phyloP scores from a whole-genome alignment of 2,113 vertebrate genomes.

The Labrus mixtus region DNA sequence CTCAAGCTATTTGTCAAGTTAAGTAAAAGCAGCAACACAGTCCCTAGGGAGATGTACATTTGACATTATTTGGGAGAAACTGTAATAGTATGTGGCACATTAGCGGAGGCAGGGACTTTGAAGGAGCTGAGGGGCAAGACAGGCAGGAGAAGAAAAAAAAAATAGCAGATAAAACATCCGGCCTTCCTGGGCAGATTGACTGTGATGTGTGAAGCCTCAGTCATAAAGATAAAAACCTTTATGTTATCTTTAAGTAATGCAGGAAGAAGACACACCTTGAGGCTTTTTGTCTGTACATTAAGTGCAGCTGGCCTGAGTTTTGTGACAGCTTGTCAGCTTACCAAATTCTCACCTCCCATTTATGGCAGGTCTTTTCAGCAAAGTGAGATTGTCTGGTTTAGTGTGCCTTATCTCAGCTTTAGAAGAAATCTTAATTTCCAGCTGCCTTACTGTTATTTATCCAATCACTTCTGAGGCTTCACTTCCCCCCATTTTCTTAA shows the following conservation, averaged over 20 bases:
- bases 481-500: slow-evolving; percentile 11
- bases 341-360: slow-evolving; percentile 50
- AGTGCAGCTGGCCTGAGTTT: slow-evolving; percentile 37
- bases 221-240: slow-evolving; percentile 38
- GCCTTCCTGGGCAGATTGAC: slow-evolving; percentile 36
- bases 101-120: slow-evolving; percentile 47
- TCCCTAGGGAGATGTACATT: slow-evolving; percentile 51
- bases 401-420: slow-evolving; percentile 32
- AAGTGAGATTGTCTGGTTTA: slow-evolving; percentile 37
- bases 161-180: slow-evolving; percentile 47
- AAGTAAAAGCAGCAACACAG: slow-evolving; percentile 49
- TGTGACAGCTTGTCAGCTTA: slow-evolving; percentile 56
- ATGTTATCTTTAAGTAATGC: slow-evolving; percentile 40
- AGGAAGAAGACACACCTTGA: slow-evolving; percentile 38
- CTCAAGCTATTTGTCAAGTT: slow-evolving; percentile 64
- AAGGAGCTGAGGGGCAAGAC: slow-evolving; percentile 44
- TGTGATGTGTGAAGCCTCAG: slow-evolving; percentile 24
- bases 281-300: slow-evolving; percentile 43
- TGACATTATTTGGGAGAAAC: slow-evolving; percentile 56
- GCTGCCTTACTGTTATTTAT: slow-evolving; percentile 57
- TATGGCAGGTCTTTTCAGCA: slow-evolving; percentile 37
- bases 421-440: slow-evolving; percentile 58
- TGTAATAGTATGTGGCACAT: slow-evolving; percentile 65
- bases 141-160: background rate
- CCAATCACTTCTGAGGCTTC: slow-evolving; percentile 34